These are phyloP conservation scores for Leptogaster cylindrica DNA, from an alignment of 2,888 invertebrate species.

Conservation along the genomic window DNA sequence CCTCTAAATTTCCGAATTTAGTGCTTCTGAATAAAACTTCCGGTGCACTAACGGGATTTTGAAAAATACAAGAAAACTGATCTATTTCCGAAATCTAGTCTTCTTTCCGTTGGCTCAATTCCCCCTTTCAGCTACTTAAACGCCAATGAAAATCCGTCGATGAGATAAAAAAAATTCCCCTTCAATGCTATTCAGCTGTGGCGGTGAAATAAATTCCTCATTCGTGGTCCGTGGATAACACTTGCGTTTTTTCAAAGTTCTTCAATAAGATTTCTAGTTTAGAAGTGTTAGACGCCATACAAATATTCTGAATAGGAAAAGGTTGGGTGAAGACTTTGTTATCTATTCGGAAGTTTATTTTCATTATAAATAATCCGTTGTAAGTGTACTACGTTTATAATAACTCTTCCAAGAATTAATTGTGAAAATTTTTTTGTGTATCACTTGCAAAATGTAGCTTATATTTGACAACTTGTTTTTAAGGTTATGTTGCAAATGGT, in stretches of 20 bases:
- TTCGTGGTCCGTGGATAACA: too few species aligned
- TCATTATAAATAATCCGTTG: slow-evolving; percentile 9
- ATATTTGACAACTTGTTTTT: slow-evolving; percentile 27
- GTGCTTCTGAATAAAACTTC: too few species aligned
- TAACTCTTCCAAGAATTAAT: background rate
- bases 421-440: background rate
- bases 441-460: slow-evolving; percentile 3
- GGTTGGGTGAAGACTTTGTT: background rate
- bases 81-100: too few species aligned
- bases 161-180: too few species aligned
- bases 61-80: too few species aligned
- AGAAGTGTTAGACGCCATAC: slow-evolving; percentile 27
- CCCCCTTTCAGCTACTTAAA: too few species aligned
- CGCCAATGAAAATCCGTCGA: too few species aligned
- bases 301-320: slow-evolving; percentile 7
- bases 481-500: slow-evolving; percentile 43
- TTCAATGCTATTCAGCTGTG: too few species aligned
- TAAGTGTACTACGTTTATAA: slow-evolving; percentile 5
- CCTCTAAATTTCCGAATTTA: too few species aligned
- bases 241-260: too few species aligned
- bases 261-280: slow-evolving; percentile 33
- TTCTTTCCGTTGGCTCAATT: too few species aligned
- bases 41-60: too few species aligned
- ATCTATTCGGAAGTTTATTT: slow-evolving; percentile 9
- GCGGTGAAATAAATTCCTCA: slow-evolving; percentile 36